Evolutionary conservation across 2,113 vertebrate genomes (phyloP).

Genomic region (Lasiurus borealis): DNA sequence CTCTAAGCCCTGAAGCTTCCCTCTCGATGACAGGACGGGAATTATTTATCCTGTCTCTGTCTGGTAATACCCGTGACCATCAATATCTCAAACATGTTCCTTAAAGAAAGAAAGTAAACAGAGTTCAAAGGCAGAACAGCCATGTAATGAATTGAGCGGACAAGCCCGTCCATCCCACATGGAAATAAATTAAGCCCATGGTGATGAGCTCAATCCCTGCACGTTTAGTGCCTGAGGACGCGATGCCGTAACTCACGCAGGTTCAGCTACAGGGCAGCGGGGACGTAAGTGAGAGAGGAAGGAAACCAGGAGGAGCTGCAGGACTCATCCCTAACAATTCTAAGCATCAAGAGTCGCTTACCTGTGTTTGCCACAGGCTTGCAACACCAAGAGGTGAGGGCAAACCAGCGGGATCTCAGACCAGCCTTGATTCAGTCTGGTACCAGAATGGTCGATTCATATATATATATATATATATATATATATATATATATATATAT

Average conservation of each 20-base stretch:
- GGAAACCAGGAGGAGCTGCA: neutral
- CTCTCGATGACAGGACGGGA: accelerated
- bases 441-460: accelerated
- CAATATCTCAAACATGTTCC: neutral
- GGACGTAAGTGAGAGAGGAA: neutral
- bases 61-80: too few species aligned
- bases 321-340: accelerated
- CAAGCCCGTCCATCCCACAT: neutral
- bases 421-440: neutral
- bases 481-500: too few species aligned
- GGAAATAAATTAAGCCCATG: neutral
- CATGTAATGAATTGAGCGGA: neutral
- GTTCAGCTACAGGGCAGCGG: neutral
- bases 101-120: neutral
- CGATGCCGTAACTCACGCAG: accelerated
- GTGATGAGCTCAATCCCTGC: neutral
- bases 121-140: neutral
- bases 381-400: neutral
- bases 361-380: too few species aligned
- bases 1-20: neutral
- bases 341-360: neutral
- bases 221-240: neutral
- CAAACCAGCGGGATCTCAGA: accelerated
- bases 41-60: neutral
- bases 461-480: too few species aligned